Evolutionary conservation across 2,113 vertebrate species (phyloP).

Genomic region (Chloropsis hardwickii): DNA sequence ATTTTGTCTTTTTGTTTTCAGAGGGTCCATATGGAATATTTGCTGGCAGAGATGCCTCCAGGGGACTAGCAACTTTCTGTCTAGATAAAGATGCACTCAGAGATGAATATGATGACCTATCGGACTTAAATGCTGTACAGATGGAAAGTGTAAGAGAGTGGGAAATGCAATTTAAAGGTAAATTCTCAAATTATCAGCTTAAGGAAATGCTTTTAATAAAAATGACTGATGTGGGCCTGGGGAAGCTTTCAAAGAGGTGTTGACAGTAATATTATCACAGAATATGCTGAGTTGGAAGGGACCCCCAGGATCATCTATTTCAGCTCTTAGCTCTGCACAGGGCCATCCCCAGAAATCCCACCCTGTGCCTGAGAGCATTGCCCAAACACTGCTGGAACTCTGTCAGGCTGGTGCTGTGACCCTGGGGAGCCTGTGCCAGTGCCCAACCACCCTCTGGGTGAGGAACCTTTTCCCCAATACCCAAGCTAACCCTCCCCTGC

Average conservation of each 20-base stretch:
- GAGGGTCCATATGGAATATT: slow-evolving; percentile 97
- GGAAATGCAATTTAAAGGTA: slow-evolving; percentile 99
- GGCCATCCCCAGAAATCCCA: background rate
- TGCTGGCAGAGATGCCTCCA: slow-evolving; percentile 94
- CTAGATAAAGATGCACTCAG: slow-evolving; percentile 92
- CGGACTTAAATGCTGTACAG: slow-evolving; percentile 96
- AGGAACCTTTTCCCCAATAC: background rate
- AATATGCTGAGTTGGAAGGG: background rate
- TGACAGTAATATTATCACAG: background rate
- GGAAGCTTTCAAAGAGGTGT: background rate
- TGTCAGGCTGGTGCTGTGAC: background rate
- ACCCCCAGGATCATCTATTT: rapidly evolving
- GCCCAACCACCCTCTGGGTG: background rate
- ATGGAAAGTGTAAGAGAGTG: slow-evolving; percentile 99
- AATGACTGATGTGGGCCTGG: background rate
- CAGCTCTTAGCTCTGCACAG: background rate
- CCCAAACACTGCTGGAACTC: background rate
- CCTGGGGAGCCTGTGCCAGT: background rate
- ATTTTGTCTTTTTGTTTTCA: slow-evolving; percentile 69
- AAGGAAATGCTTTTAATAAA: background rate
- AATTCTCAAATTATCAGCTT: slow-evolving; percentile 2
- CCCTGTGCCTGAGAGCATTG: background rate
- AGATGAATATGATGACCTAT: slow-evolving; percentile 97
- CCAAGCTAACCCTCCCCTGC: background rate
- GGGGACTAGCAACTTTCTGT: slow-evolving; percentile 97